Evolutionary conservation across 2,113 vertebrate genomes (phyloP).

Genomic region (Myocastor coypus): DNA sequence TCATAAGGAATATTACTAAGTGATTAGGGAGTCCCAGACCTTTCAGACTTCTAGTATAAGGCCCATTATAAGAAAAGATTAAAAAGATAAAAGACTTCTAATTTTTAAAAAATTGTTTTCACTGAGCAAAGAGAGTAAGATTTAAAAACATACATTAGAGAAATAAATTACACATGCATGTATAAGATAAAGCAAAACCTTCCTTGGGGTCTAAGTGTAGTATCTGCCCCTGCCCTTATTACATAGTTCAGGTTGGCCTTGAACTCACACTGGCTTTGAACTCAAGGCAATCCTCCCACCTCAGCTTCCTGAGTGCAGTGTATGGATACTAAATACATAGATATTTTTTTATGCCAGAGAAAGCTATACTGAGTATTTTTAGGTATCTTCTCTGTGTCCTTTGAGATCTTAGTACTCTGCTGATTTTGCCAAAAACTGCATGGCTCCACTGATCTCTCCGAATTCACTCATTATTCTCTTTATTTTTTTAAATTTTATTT

Average conservation of each 20-base stretch:
- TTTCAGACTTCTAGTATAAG: background rate
- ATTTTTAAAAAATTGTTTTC: background rate
- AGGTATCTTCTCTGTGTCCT: background rate
- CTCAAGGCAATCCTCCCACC: background rate
- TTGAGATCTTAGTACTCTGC: background rate
- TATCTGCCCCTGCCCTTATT: too few relatives aligned
- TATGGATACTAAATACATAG: background rate
- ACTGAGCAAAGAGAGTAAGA: background rate
- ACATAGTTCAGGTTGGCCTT: background rate
- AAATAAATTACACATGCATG: background rate
- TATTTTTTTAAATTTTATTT: too few relatives aligned
- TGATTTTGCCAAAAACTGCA: background rate
- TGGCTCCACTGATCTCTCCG: background rate
- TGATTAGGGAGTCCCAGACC: background rate
- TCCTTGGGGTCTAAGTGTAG: background rate
- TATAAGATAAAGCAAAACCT: background rate
- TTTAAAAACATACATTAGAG: slow-evolving; percentile 2
- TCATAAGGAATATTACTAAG: background rate
- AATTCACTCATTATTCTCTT: background rate
- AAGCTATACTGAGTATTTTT: background rate
- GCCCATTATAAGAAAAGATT: background rate
- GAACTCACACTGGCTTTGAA: background rate
- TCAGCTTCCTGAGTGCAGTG: background rate
- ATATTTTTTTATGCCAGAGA: background rate
- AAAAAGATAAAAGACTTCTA: background rate